These are phyloP conservation scores for Drosophila meridiana DNA, from an alignment of 2,888 invertebrate species.

Conservation along the genomic window DNA sequence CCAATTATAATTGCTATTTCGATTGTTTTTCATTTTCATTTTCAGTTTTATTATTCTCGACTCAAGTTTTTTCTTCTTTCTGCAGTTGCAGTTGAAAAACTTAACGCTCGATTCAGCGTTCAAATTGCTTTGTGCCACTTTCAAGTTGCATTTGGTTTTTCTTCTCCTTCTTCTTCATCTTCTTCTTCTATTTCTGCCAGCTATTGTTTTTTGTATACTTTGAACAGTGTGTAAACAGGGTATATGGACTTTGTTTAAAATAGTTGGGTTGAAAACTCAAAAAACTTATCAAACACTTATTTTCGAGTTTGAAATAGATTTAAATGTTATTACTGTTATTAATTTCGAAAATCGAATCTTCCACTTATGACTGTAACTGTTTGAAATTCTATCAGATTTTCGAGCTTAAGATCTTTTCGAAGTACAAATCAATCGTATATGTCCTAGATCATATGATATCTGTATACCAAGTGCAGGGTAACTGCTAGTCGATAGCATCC, in stretches of 20 bases:
- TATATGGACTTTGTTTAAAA: neutral
- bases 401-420: neutral
- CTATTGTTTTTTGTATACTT: conserved; percentile 39
- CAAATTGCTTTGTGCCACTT: conserved; percentile 80
- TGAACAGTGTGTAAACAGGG: neutral
- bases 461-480: neutral
- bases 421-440: too few species aligned
- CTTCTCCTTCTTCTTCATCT: conserved; percentile 18
- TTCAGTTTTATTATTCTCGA: conserved; percentile 36
- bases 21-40: conserved; percentile 29
- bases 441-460: neutral
- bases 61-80: conserved; percentile 36
- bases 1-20: conserved; percentile 50
- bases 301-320: too few species aligned
- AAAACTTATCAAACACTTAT: too few species aligned
- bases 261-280: neutral
- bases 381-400: neutral
- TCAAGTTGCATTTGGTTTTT: conserved; percentile 61
- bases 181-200: conserved; percentile 6
- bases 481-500: neutral
- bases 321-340: too few species aligned
- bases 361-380: neutral
- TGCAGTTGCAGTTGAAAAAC: conserved; percentile 75
- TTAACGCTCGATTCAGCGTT: conserved; percentile 80
- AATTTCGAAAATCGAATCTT: too few species aligned